These are phyloP conservation scores for Hassar affinis DNA, from an alignment of 2,113 vertebrate genomes.

Conservation along the genomic window DNA sequence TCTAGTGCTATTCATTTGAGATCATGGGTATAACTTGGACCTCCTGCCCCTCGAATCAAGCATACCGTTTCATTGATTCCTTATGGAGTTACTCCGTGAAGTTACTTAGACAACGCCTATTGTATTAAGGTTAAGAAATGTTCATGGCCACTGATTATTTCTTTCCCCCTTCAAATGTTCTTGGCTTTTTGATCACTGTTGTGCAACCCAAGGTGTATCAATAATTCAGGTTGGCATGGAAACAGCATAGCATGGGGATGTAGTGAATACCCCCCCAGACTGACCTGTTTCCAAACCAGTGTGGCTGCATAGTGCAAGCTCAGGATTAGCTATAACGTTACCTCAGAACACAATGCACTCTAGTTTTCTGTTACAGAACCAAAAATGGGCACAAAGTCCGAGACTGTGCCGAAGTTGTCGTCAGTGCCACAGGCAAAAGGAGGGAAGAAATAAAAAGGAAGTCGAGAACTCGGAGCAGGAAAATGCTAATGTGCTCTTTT, in stretches of 20 bases:
- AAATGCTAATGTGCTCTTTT: constrained; percentile 54
- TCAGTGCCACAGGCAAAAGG: constrained; percentile 12
- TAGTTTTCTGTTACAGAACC: constrained; percentile 6
- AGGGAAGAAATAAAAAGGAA: constrained; percentile 11
- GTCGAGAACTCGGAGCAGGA: background rate
- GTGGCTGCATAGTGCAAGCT: constrained; percentile 5
- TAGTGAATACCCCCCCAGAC: background rate
- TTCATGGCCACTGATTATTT: no score
- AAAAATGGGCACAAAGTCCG: constrained; percentile 43
- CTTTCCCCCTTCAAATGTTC: background rate
- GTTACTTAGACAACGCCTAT: background rate
- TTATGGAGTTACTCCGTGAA: background rate
- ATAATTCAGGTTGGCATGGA: constrained; percentile 51
- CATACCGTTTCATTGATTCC: constrained; percentile 11
- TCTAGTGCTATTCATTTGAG: constrained; percentile 7
- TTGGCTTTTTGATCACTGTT: constrained; percentile 16
- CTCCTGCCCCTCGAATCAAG: background rate
- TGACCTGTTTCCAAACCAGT: constrained; percentile 5
- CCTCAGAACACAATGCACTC: constrained; percentile 54
- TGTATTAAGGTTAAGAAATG: constrained; percentile 5
- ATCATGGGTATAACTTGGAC: background rate
- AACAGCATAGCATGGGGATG: constrained; percentile 38
- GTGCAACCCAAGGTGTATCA: constrained; percentile 32
- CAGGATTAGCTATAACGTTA: background rate
- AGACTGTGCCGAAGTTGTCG: constrained; percentile 48